Conservation (phyloP, 2,113 vertebrate genomes). For the Ciconia stormi region DNA sequence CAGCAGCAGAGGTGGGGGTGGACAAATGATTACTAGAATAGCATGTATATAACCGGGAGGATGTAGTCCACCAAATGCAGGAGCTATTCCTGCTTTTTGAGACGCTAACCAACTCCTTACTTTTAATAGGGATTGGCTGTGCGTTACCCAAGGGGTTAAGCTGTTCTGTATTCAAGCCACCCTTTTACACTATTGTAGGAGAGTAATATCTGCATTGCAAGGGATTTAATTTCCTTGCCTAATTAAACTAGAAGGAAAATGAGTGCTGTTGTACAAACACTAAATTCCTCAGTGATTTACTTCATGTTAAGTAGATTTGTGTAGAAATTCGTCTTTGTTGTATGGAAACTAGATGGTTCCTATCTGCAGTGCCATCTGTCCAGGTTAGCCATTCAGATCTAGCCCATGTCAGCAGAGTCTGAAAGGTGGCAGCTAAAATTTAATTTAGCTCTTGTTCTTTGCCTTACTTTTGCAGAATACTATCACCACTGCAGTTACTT, state of each 20-base stretch:
- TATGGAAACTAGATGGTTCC: neutral
- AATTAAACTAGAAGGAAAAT: constrained; percentile 22
- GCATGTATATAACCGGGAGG: neutral
- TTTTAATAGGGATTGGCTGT: neutral
- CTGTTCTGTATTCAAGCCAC: neutral
- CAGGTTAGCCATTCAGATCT: neutral
- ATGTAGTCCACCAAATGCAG: constrained; percentile 1
- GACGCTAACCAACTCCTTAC: neutral
- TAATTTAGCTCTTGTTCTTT: neutral
- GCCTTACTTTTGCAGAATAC: neutral
- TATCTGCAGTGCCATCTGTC: neutral
- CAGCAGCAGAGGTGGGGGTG: constrained; percentile 43
- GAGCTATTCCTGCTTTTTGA: neutral
- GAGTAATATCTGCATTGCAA: neutral
- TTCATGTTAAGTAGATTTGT: neutral
- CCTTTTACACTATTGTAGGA: neutral
- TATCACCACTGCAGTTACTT: neutral
- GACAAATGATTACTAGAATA: constrained; percentile 36
- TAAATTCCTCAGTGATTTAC: neutral
- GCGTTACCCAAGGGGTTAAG: neutral
- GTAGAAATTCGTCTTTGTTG: neutral
- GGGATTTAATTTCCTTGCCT: neutral
- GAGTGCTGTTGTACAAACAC: neutral
- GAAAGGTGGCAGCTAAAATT: neutral
- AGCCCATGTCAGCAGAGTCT: neutral